These are phyloP conservation scores for Caenorhabditis panamensis DNA, from an alignment of 2,888 invertebrate genomes.

Conservation along the genomic window DNA sequence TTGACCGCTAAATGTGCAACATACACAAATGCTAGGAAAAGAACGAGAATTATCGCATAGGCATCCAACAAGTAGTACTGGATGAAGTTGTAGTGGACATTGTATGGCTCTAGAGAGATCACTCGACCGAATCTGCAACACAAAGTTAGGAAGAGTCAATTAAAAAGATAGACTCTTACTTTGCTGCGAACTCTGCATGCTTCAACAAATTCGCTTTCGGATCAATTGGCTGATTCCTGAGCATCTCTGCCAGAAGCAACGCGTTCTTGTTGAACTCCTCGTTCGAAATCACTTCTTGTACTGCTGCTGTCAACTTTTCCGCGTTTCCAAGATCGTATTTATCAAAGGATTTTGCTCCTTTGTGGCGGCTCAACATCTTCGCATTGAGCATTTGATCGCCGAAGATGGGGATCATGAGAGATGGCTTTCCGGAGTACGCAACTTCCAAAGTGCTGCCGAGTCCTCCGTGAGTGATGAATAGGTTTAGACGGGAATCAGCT, in stretches of 20 bases:
- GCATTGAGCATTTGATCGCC: constrained; percentile 48
- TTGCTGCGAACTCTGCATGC: constrained; percentile 40
- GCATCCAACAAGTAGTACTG: constrained; percentile 43
- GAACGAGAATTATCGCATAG: constrained; percentile 8
- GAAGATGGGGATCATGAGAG: constrained; percentile 45
- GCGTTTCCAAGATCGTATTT: constrained; percentile 36
- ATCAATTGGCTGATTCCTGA: constrained; percentile 34
- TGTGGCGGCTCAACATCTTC: constrained; percentile 51
- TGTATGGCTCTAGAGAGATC: constrained; percentile 31
- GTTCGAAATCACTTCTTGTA: constrained; percentile 37
- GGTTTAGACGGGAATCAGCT: constrained; percentile 33
- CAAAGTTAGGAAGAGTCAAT: not conserved
- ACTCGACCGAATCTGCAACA: constrained; percentile 50
- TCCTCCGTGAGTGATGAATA: constrained; percentile 37
- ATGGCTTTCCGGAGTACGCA: constrained; percentile 43
- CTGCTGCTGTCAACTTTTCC: constrained; percentile 25
- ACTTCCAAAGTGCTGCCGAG: constrained; percentile 47
- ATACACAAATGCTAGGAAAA: not conserved
- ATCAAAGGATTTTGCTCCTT: constrained; percentile 47
- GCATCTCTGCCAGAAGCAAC: constrained; percentile 22
- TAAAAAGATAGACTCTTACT: not conserved
- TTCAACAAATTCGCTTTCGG: constrained; percentile 30
- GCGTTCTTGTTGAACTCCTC: constrained; percentile 19
- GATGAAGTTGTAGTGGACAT: constrained; percentile 37
- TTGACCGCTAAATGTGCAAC: constrained; percentile 19